These are phyloP conservation scores for Nesometra sesokonis DNA, from an alignment of 35 echinoderm and acorn worm genomes.

Conservation along the genomic window DNA sequence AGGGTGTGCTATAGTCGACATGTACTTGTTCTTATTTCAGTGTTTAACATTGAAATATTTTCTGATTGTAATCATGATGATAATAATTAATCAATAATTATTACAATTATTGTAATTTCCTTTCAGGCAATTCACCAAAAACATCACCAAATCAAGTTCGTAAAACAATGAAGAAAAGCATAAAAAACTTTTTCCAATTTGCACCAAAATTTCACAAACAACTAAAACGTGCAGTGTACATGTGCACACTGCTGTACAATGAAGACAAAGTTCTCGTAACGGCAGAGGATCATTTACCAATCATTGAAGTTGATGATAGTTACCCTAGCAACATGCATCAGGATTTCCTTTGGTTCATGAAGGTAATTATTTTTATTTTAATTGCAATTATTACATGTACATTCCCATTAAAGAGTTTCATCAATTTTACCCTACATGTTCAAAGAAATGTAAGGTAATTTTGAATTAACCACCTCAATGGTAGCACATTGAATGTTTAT, in stretches of 20 bases:
- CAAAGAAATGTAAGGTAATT: too few relatives aligned
- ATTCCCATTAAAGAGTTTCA: too few relatives aligned
- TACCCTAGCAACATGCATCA: constrained; percentile 90
- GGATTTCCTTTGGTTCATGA: constrained; percentile 98
- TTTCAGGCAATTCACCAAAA: constrained; percentile 81
- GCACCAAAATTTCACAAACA: constrained; percentile 97
- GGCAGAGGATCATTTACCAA: constrained; percentile 84
- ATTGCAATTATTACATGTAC: too few relatives aligned
- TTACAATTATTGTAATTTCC: background rate
- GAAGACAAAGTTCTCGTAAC: constrained; percentile 93
- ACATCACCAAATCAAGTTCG: constrained; percentile 92
- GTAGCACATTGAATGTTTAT: too few relatives aligned
- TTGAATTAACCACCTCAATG: too few relatives aligned
- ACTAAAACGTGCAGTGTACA: constrained; percentile 83
- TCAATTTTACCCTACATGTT: too few relatives aligned
- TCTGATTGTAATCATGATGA: too few relatives aligned
- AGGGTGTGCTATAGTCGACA: too few relatives aligned
- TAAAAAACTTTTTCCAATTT: constrained; percentile 99
- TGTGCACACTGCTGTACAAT: constrained; percentile 63
- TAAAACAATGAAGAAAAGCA: constrained; percentile 87
- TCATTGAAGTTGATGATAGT: constrained; percentile 92
- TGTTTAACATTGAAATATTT: too few relatives aligned
- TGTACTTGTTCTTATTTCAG: too few relatives aligned
- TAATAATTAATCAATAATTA: too few relatives aligned
- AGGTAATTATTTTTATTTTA: constrained; percentile 32